These are phyloP conservation scores for Tetragonula clypearis DNA, from an alignment of 1,140 invertebrate genomes.

Conservation along the genomic window DNA sequence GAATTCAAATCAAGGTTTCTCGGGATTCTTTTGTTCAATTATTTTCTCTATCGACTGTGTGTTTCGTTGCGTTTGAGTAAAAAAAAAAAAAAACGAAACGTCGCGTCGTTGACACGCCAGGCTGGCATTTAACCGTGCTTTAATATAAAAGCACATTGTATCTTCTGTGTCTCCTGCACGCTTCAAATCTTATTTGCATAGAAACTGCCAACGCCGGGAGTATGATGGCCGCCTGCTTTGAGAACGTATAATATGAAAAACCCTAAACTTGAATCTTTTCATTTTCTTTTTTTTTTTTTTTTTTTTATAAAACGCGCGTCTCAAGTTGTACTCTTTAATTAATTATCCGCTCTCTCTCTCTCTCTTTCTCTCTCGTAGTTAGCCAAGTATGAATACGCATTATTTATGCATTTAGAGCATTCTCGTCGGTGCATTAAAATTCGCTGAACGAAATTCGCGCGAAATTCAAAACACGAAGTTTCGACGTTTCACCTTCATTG, in stretches of 20 bases:
- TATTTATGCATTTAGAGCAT: no score
- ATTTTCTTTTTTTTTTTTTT: no score
- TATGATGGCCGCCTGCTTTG: constrained; percentile 7
- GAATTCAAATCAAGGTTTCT: no score
- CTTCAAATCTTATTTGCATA: constrained; percentile 16
- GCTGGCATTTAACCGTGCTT: not conserved
- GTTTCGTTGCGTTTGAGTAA: not conserved
- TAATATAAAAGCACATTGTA: not conserved
- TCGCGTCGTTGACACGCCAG: not conserved
- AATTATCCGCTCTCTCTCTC: not conserved
- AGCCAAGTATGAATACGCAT: no score
- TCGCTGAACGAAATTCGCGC: no score
- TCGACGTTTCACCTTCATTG: no score
- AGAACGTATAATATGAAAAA: not conserved
- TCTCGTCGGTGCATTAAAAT: no score
- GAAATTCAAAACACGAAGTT: no score
- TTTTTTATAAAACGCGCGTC: not conserved
- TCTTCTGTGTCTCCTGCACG: not conserved
- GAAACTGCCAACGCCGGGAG: not conserved
- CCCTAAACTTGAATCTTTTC: not conserved
- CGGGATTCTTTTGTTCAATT: not conserved
- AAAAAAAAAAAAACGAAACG: no score
- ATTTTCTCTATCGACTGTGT: not conserved
- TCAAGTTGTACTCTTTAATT: not conserved
- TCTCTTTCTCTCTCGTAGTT: not conserved